phyloP scores from a whole-genome alignment of 2,113 vertebrate genomes.

The Passer domesticus region DNA sequence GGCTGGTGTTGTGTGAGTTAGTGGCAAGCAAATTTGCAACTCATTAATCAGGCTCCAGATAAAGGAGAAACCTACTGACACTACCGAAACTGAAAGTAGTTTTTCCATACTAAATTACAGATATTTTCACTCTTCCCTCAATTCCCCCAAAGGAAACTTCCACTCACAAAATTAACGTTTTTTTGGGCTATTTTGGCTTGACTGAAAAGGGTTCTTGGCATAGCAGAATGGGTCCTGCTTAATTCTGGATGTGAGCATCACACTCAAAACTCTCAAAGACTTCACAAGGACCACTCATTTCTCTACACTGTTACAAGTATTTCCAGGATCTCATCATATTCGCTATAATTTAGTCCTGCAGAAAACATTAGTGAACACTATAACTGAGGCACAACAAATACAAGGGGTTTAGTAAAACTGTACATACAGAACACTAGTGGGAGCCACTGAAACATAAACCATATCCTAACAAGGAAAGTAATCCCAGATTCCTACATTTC shows the following conservation, averaged over 20 bases:
- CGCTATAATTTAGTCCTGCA: not conserved
- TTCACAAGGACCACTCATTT: not conserved
- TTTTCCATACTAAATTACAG: too few species aligned
- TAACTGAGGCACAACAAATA: not conserved
- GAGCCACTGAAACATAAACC: not conserved
- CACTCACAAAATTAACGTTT: not conserved
- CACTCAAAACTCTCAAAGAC: not conserved
- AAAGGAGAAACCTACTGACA: too few species aligned
- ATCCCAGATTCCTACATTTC: not conserved
- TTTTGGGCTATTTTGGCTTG: not conserved
- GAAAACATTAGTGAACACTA: not conserved
- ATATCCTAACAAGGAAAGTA: not conserved
- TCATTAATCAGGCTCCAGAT: too few species aligned
- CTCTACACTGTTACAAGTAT: not conserved
- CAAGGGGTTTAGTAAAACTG: not conserved
- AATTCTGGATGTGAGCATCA: not conserved
- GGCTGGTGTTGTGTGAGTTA: too few species aligned
- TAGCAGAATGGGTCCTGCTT: accelerated
- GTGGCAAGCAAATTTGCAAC: too few species aligned
- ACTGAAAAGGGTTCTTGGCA: not conserved
- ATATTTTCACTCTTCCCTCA: not conserved
- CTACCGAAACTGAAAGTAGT: too few species aligned
- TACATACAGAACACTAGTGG: not conserved
- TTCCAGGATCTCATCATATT: not conserved
- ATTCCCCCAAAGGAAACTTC: not conserved